Evolutionary conservation across 2,113 vertebrate genomes (phyloP), one percentile per base, ranked within the genome.

Genomic region (Cebidichthys violaceus): DNA sequence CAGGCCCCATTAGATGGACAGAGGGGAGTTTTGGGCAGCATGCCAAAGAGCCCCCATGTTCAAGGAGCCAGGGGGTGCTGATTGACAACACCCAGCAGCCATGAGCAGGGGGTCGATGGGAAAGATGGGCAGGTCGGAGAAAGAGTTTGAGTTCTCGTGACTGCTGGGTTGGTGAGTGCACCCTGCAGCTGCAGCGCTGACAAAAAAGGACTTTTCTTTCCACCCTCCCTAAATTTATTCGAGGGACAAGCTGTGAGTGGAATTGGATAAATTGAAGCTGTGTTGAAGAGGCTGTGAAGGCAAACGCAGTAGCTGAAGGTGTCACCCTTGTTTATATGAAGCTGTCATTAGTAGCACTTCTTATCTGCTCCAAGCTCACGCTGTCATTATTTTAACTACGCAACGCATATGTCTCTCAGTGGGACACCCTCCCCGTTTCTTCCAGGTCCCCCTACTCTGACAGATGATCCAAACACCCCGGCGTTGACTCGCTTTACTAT

Each of bases 41-140:
- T 81, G 91, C 92, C 92, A 93, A 87, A 83, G 77, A 86, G 82
- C 83, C 92, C 83, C 85, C 84, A 74, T 88, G 92, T 92, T 92
- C 79, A 92, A 81, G 87, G 86, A 89, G 74, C 65, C 35, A 24
- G 71, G 68, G 73, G 79, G 88, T 93, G 94, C 82, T 94, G 93
- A 95, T 85, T 92, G 93, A 95, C 92, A 89, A 85, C 88, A 60
- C 88, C 93, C 94, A 93, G 92, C 92, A 93, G 91, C 86, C 80
- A 85, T 75, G 79, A 85, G 80, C 81, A 86, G 72, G 84, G 60
- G 80, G 84, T 84, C 13, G 82, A 90, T 72, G 81, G 85, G 86
- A 89, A 89, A 89, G 92, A 92, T 88, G 89, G 79, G 75, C 84
- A 86, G 87, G 74, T 92, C 86, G 66, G 62, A 73, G 69, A 80